Base-by-base conservation (phyloP, 2,888 invertebrate species). In the Galeopsomyia nigrocyanea region DNA sequence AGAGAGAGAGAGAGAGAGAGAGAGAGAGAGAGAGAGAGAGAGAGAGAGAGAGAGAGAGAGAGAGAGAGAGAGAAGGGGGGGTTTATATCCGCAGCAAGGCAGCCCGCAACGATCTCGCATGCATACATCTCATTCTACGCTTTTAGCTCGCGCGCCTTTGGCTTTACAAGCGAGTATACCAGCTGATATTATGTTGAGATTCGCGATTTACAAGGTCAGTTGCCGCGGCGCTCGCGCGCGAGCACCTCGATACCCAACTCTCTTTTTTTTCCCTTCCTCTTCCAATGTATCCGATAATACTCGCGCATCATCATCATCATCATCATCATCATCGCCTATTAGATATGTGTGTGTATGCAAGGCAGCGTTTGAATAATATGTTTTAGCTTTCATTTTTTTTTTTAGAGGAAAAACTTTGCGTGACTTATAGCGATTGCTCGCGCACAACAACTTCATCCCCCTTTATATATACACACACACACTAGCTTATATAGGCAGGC, bases 181-280 rank as follows among this genome's bases (percentile, higher is more conserved):
- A 71, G 62, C 78, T 68, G 79, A 78, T 78, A 80, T 79, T 78
- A 77, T 77, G 77, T 78, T 58, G 76, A 76, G 78, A 80, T 80
- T 78, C 76, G 78, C 75, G 70, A 76, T 75, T 75, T 77, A 78
- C 79, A 79, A 76, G 77, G 73, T 66, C 78, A 74, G 75, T 60
- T 57, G 56, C 69, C n/a, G n/a, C n/a, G n/a, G n/a, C n/a, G n/a
- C n/a, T n/a, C 62, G 55, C 67, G 63, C 21, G 64, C 17, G 58
- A 68, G 17, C 51, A n/a, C n/a, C n/a, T n/a, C 49, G 50, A 49
- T 31, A 17, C 64, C 10, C 26, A 49, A 31, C 63, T 53, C 68
- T 68, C 67, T 63, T 58, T 71, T 61, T 10, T 66, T 62, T 26
- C 39, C 22, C 46, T 39, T 10, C 39, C 10, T 39, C 39, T 13